Evolutionary conservation across 2,888 invertebrate species (phyloP).

Genomic region (Drosophila maculinotata): DNA sequence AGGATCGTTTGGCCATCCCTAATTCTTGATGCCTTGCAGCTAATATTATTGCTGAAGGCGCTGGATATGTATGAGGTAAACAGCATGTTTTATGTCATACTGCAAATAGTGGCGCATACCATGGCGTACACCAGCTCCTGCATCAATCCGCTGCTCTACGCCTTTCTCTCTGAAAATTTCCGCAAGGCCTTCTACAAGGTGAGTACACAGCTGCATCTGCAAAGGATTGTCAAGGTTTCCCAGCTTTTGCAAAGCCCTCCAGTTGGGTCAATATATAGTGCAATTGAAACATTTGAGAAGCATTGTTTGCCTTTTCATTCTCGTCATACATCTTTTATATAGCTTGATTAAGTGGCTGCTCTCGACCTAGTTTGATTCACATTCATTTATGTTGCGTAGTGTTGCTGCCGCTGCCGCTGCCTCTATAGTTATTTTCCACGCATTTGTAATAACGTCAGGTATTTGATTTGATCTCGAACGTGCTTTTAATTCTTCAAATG

Average conservation of each 20-base stretch:
- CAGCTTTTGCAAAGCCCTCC: no score
- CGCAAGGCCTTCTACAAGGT: constrained; percentile 93
- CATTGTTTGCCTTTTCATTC: constrained; percentile 39
- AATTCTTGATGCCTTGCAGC: constrained; percentile 86
- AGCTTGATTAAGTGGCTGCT: constrained; percentile 20
- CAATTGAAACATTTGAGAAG: constrained; percentile 34
- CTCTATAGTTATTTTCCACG: constrained; percentile 6
- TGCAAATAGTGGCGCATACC: constrained; percentile 91
- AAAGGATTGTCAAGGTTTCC: not conserved
- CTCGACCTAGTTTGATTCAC: constrained; percentile 37
- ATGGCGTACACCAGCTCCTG: constrained; percentile 97
- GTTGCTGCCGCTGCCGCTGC: constrained; percentile 5
- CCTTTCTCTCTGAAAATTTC: constrained; percentile 97
- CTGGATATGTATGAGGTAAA: constrained; percentile 87
- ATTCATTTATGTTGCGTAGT: constrained; percentile 45
- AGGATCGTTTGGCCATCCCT: not conserved
- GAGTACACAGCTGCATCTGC: constrained; percentile 46
- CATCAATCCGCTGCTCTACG: constrained; percentile 97
- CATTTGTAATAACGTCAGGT: constrained; percentile 23
- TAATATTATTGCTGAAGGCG: constrained; percentile 91
- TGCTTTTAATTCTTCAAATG: constrained; percentile 49
- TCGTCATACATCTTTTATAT: constrained; percentile 37
- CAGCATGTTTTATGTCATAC: constrained; percentile 86
- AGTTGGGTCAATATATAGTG: no score
- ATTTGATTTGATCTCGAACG: constrained; percentile 38